These are phyloP conservation scores for Varecia variegata DNA, from an alignment of 2,797 vertebrate genomes.

Conservation along the genomic window DNA sequence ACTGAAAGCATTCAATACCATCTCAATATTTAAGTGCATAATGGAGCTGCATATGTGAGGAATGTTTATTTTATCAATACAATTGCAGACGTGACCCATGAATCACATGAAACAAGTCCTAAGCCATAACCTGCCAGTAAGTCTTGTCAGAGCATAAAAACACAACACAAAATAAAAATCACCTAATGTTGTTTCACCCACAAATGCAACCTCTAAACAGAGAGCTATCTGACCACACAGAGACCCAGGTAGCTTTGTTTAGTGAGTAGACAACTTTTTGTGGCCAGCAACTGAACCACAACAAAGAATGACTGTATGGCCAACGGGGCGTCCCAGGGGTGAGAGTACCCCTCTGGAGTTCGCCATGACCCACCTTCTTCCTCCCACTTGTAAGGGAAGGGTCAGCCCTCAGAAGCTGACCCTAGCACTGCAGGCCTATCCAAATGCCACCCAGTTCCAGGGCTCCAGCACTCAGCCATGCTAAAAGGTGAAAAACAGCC, in stretches of 20 bases:
- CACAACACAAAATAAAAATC: neutral
- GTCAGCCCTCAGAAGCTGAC: neutral
- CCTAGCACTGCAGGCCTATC: neutral
- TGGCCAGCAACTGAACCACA: neutral
- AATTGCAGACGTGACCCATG: constrained; percentile 35
- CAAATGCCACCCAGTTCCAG: neutral
- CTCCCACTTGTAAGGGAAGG: neutral
- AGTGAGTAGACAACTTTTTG: neutral
- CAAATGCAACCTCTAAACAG: neutral
- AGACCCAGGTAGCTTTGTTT: neutral
- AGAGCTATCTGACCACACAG: neutral
- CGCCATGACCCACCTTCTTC: neutral
- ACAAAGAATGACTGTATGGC: neutral
- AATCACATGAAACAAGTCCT: constrained; percentile 65
- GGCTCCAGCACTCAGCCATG: neutral
- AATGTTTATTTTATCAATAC: constrained; percentile 72
- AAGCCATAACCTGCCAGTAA: constrained; percentile 57
- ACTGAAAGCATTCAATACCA: constrained; percentile 74
- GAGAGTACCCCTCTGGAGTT: neutral
- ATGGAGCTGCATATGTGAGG: constrained; percentile 50
- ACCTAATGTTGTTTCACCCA: neutral
- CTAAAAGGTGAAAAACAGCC: neutral
- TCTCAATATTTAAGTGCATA: constrained; percentile 76
- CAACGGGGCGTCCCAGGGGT: neutral
- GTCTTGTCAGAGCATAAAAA: constrained; percentile 47